phyloP scores from a whole-genome alignment of 2,888 invertebrate species.

The Pocota personata region DNA sequence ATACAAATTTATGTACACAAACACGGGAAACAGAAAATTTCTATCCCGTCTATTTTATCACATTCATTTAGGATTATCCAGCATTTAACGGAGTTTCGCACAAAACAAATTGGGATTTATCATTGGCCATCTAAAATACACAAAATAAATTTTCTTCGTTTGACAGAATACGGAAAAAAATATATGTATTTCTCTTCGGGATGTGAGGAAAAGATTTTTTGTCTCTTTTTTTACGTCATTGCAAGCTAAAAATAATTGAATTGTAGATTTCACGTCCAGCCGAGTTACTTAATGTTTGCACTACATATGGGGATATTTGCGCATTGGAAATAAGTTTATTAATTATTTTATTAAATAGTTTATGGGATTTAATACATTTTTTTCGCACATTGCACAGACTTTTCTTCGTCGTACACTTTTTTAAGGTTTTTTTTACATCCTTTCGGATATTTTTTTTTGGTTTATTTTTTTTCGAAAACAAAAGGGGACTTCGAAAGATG shows the following conservation, averaged over 20 bases:
- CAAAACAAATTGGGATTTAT: not conserved
- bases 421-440: slow-evolving; percentile 68
- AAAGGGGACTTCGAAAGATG: slow-evolving; percentile 66
- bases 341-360: slow-evolving; percentile 26
- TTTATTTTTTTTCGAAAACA: slow-evolving; percentile 68
- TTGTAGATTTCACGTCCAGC: slow-evolving; percentile 55
- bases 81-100: not conserved
- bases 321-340: not conserved
- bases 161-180: slow-evolving; percentile 66
- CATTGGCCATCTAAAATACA: slow-evolving; percentile 24
- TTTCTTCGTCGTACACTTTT: slow-evolving; percentile 71
- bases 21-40: slow-evolving; percentile 16
- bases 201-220: slow-evolving; percentile 66
- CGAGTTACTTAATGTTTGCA: slow-evolving; percentile 53
- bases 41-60: not conserved
- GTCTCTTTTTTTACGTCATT: slow-evolving; percentile 73
- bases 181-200: slow-evolving; percentile 64
- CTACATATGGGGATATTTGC: not conserved
- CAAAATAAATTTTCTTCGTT: slow-evolving; percentile 38
- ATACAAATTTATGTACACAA: slow-evolving; percentile 68
- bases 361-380: slow-evolving; percentile 45
- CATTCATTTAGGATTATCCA: slow-evolving; percentile 2
- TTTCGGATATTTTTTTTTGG: slow-evolving; percentile 64
- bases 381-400: slow-evolving; percentile 68
- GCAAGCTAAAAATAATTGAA: slow-evolving; percentile 72